Evolutionary conservation across 2,888 invertebrate genomes (phyloP).

Genomic region (Pterostichus niger): DNA sequence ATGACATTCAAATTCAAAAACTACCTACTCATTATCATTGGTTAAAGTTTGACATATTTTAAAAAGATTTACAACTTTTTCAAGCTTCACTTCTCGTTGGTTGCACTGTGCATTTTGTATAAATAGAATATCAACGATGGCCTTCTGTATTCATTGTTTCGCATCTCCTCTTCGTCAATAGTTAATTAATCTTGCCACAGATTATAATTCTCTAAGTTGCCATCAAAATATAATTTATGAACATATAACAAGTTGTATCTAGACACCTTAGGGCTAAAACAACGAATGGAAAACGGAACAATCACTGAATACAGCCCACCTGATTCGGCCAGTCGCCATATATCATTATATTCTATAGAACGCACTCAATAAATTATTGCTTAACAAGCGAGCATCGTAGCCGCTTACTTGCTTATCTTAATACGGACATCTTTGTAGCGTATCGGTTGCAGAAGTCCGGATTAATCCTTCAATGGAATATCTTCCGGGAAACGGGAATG

Average conservation of each 20-base stretch:
- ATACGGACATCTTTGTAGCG: conserved; percentile 15
- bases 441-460: background rate
- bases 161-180: too few relatives aligned
- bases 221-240: conserved; percentile 26
- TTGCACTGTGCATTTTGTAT: too few relatives aligned
- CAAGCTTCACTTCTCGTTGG: too few relatives aligned
- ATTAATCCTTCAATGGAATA: conserved; percentile 33
- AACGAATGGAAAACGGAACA: background rate
- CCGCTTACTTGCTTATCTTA: conserved; percentile 30
- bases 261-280: background rate
- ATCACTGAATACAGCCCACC: background rate
- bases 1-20: too few relatives aligned
- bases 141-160: too few relatives aligned
- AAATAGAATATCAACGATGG: too few relatives aligned
- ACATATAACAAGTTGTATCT: background rate
- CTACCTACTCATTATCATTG: too few relatives aligned
- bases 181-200: too few relatives aligned
- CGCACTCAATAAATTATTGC: conserved; percentile 19
- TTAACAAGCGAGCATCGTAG: conserved; percentile 15
- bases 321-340: conserved; percentile 17
- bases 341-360: conserved; percentile 21
- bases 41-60: too few relatives aligned
- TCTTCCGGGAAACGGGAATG: conserved; percentile 6
- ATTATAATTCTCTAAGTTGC: too few relatives aligned
- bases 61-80: too few relatives aligned